phyloP scores from a whole-genome alignment of 35 echinoderm and acorn worm species.

The Ptychodera flava region DNA sequence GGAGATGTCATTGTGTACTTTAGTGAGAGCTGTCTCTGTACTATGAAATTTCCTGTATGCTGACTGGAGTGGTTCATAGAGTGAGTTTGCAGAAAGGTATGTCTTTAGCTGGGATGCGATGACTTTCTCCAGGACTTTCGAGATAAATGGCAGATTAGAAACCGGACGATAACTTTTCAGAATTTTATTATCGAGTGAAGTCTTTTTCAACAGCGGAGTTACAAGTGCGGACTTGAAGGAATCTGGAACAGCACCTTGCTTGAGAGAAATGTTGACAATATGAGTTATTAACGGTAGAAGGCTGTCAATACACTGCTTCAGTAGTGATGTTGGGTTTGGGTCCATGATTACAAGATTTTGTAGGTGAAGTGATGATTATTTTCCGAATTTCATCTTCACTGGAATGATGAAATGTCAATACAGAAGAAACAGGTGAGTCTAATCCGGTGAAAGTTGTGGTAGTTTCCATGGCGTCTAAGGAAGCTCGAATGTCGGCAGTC shows the following conservation, averaged over 20 bases:
- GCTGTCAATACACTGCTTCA: constrained; percentile 20
- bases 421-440: no score
- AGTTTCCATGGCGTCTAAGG: no score
- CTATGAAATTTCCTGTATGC: no score
- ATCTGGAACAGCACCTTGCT: neutral
- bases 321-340: constrained; percentile 22
- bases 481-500: neutral
- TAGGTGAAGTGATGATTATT: neutral
- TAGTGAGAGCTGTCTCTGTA: neutral
- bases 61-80: neutral
- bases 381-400: neutral
- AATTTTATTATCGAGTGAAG: neutral
- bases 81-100: neutral
- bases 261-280: constrained; percentile 13
- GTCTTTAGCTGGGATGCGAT: neutral
- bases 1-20: neutral
- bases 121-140: neutral
- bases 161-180: constrained; percentile 27
- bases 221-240: neutral
- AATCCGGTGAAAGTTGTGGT: no score
- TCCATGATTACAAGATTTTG: constrained; percentile 31
- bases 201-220: neutral
- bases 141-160: constrained; percentile 14
- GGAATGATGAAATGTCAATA: neutral
- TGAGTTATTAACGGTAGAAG: constrained; percentile 10